Evolutionary conservation across 2,797 vertebrate species (phyloP).

Genomic region (Simalia tracyae): DNA sequence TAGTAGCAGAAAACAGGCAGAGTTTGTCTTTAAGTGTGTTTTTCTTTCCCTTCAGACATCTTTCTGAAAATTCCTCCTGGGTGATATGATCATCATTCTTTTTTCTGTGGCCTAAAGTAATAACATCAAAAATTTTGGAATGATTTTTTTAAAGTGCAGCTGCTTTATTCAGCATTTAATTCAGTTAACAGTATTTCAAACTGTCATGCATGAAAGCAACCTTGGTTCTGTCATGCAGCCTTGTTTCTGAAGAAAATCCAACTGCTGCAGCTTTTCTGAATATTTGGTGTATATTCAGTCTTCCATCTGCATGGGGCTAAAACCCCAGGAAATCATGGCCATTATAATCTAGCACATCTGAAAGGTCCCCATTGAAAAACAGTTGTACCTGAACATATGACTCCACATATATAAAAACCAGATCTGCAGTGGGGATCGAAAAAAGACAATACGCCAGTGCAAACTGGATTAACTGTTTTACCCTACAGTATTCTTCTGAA

Average conservation of each 20-base stretch:
- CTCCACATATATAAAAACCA: neutral
- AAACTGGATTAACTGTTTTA: neutral
- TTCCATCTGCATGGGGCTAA: neutral
- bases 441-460: neutral
- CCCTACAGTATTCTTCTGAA: neutral
- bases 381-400: neutral
- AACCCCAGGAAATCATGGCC: neutral
- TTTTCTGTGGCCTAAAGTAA: slow-evolving; percentile 35
- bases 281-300: neutral
- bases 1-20: neutral
- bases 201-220: slow-evolving; percentile 1
- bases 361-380: neutral
- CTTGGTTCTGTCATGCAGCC: neutral
- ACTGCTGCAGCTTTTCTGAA: neutral
- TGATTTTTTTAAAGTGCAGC: slow-evolving; percentile 43
- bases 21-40: neutral
- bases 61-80: slow-evolving; percentile 19
- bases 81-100: slow-evolving; percentile 42
- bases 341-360: neutral
- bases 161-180: slow-evolving; percentile 38
- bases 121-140: slow-evolving; percentile 40
- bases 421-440: neutral
- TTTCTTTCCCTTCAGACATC: slow-evolving; percentile 1
- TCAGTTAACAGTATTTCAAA: slow-evolving; percentile 14
- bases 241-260: neutral